Conservation (phyloP, 1,140 invertebrate genomes). For the Amphibalanus amphitrite region DNA sequence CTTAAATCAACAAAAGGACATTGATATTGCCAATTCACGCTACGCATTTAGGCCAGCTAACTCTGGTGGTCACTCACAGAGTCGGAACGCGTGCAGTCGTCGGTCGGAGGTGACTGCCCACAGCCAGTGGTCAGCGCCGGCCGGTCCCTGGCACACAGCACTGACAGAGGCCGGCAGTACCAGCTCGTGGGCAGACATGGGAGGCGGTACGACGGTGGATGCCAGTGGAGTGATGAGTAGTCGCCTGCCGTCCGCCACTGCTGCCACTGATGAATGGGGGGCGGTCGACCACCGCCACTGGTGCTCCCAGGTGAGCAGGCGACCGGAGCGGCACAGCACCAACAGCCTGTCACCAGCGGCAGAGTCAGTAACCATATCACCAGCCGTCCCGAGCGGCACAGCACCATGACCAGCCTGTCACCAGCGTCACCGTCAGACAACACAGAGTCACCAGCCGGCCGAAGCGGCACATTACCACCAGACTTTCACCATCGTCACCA, state of each 20-base stretch:
- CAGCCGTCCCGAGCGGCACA: no score
- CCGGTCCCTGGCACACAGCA: neutral
- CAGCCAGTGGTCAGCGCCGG: neutral
- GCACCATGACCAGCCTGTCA: no score
- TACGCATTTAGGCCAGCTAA: no score
- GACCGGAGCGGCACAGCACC: neutral
- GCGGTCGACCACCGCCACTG: neutral
- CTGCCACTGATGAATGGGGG: constrained; percentile 25
- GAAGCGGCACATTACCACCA: no score
- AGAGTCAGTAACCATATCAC: no score
- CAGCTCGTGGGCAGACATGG: constrained; percentile 45
- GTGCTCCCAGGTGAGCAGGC: neutral
- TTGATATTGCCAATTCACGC: no score
- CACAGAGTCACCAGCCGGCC: no score
- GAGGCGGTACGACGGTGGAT: constrained; percentile 56
- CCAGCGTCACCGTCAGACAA: no score
- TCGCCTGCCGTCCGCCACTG: constrained; percentile 56
- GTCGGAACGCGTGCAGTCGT: neutral
- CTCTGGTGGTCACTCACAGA: neutral
- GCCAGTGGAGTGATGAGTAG: constrained; percentile 53
- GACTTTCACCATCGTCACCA: no score
- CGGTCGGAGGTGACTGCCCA: neutral
- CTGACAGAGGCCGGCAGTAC: neutral
- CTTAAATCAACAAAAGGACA: no score
- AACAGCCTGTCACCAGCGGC: neutral